Evolutionary conservation across 2,888 invertebrate species (phyloP), one percentile per base, ranked within the genome.

Genomic region (Melanostoma scalare): DNA sequence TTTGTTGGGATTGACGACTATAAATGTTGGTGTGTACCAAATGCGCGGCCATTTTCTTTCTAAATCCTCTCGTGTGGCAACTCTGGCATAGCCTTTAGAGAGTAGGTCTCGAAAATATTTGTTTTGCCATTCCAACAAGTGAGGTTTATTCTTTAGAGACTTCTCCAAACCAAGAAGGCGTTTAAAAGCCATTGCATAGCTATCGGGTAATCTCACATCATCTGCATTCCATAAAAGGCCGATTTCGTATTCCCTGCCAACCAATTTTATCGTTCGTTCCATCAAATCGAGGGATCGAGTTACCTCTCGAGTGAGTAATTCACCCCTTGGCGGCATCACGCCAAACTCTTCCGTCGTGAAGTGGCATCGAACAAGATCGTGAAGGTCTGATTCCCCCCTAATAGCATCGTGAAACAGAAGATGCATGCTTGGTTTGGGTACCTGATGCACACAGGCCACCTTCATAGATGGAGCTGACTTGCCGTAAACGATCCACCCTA

Each of bases 1-100:
- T 1, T 65, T 77, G 9, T 73, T 74, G 10, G 60, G 60, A 30
- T 85, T 85, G 10, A 10, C 46, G 1, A 75, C 63, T 4, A 50
- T 61, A 35, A 77, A 87, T 36, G 87, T 86, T 4, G 87, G 87
- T 3, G 87, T 38, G 65, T 87, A 88, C 87, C 87, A 87, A 2
- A 73, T 78, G 42, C 68, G 81, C 6, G 61, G 40, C 36, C 69
- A 48, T 4, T 33, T 61, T 31, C 42, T 67, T 38, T 58, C 31
- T 9, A 56, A 33, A 8, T 82, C 69, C 20, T 61, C 72, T 0
- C 60, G 44, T 46, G 72, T 42, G 55, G 81, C 56, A 53, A 76
- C 75, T 52, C 69, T 60, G 31, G 69, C 58, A 42, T 85, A 79
- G 6, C 72, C 53, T 33, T 73, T 77, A 6, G 38, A 36, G 8